Base-by-base conservation (phyloP, 1,140 invertebrate species). In the Drosophila hydei region DNA sequence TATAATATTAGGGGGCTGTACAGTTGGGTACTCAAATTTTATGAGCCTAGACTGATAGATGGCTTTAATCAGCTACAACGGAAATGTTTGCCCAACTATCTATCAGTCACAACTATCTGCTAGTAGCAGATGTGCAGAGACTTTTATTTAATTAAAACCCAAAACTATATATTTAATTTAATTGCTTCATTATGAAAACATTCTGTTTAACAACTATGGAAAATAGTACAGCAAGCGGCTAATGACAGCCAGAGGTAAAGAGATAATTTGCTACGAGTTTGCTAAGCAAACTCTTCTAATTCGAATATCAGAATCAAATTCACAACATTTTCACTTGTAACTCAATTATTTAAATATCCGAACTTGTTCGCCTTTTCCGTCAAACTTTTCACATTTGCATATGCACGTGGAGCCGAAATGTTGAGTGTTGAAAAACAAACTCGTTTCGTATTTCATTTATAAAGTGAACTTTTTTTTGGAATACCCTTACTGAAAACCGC, bases 21-120 rank as follows among this genome's bases (percentile, higher is more conserved):
- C 81, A 68, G 58, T 38, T 54, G 47, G 78, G 78, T 88, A 75
- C 75, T 87, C 68, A 83, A 76, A 78, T 87, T 83, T 87, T 87
- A 87, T 83, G 72, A 21, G 14, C 62, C 59, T 61, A 50, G 75
- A 25, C 70, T 83, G 72, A 87, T 83, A 43, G 45, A 75, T 75
- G 42, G 48, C 36, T 55, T 65, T 36, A 47, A 72, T 80, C 59
- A 80, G 43, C 38, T 48, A 18, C 65, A 54, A 52, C 55, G 63
- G 70, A 68, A 60, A 60, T 38, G 12, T 19, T 36, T 23, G 50
- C 21, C 0, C 11, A 42, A 25, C 38, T 23, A 18, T 16, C 19
- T n/a, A 23, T 42, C 21, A 14, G 33, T 36, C 33, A 8, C n/a
- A 33, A 8, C 6, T 33, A 33, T 33, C 0, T 9, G 30, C 30